phyloP scores from a whole-genome alignment of 2,113 vertebrate species.

The Erythrolamprus reginae region DNA sequence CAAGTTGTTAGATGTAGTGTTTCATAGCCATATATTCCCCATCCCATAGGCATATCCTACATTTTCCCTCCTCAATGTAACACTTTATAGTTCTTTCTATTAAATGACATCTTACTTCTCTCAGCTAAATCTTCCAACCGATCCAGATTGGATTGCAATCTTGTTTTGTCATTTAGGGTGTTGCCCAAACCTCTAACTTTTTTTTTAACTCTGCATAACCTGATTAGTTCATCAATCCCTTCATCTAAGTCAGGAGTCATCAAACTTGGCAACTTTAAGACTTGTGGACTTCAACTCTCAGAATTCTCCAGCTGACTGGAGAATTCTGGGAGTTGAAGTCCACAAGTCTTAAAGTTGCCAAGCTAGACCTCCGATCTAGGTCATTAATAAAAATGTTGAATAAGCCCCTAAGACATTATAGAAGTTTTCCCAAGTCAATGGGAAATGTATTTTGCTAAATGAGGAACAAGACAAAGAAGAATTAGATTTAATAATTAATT shows the following conservation, averaged over 20 bases:
- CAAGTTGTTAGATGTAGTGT: not conserved
- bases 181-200: not conserved
- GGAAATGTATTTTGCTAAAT: not conserved
- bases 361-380: too few species aligned
- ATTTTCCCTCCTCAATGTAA: not conserved
- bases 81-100: not conserved
- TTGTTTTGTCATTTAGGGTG: not conserved
- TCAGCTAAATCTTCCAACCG: not conserved
- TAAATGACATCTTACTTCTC: not conserved
- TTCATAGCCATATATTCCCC: not conserved
- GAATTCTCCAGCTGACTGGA: too few species aligned
- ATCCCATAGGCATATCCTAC: not conserved
- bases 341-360: too few species aligned
- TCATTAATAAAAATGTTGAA: not conserved
- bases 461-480: not conserved
- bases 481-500: not conserved
- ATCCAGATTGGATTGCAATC: not conserved
- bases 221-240: not conserved
- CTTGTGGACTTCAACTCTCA: too few species aligned
- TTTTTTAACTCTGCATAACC: not conserved
- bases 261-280: too few species aligned
- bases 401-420: not conserved
- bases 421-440: not conserved
- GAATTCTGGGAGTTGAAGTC: too few species aligned
- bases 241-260: not conserved